Base-by-base conservation (phyloP, 2,888 invertebrate species). In the Linyphia triangularis region DNA sequence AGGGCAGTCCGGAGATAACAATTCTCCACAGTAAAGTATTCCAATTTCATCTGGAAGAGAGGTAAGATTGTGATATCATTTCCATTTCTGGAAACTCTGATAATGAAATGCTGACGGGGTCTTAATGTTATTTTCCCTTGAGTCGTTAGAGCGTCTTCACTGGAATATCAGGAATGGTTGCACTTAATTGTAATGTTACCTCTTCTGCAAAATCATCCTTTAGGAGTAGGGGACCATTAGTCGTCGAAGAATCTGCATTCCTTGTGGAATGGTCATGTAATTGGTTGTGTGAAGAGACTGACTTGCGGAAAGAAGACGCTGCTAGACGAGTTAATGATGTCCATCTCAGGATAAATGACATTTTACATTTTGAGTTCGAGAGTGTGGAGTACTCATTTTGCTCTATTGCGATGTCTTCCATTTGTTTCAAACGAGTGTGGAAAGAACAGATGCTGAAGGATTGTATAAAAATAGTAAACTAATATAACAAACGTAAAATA, bases 171-270 rank as follows among this genome's bases (percentile, higher is more conserved):
- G 22, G 63, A 51, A n/a, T 51, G 51, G 51, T n/a, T 61, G 40
- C 82, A 72, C 40, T 82, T 82, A 82, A 82, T 82, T 82, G 82
- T 72, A 72, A 82, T 82, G 72, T 37, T 65, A 78, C 81, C 81
- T 33, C 70, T 65, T 79, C 82, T 19, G 70, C 10, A 57, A 33
- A 73, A 40, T 81, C 57, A 70, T 81, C 37, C 63, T 61, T 43
- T 22, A 30, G 67, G 59, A 30, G 22, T n/a, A 30, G 69, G 69
- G 59, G 63, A 19, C 82, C 82, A 82, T 82, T 82, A 82, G 72
- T 28, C 33, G 72, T 19, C 22, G 63, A 63, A 37, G 59, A 59
- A 70, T 26, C 69, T 19, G 40, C 40, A 70, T 70, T 70, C 70
- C 43, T 70, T 16, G 5, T 24, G n/a, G 26, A 37, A 51, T n/a